Percentiles rank a stretch among this genome's conserved stretches.
Conservation (phyloP, 1,140 invertebrate species). For the Cyphomyrmex costatus region DNA sequence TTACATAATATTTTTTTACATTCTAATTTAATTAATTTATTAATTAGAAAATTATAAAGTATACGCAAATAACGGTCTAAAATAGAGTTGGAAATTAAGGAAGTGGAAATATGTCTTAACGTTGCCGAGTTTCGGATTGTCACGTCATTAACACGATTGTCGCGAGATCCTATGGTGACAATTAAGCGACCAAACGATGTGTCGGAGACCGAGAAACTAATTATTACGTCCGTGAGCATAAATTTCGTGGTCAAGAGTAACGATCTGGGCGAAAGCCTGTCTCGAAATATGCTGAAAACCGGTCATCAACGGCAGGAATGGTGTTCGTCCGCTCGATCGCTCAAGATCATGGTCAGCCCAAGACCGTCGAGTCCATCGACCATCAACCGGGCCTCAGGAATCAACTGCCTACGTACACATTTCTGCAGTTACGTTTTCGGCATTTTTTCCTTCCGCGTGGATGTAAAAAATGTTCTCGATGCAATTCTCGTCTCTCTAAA, state of each 20-base stretch:
- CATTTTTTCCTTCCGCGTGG: background rate
- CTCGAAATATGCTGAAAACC: conserved; percentile 69
- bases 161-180: background rate
- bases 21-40: background rate
- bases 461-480: background rate
- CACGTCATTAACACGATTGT: background rate
- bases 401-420: conserved; percentile 22
- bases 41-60: background rate
- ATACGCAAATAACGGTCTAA: background rate
- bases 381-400: conserved; percentile 47
- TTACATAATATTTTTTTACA: background rate
- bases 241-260: conserved; percentile 58
- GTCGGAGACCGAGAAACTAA: background rate
- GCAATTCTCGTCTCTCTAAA: background rate
- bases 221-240: conserved; percentile 33
- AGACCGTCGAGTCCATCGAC: conserved; percentile 33
- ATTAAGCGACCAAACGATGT: background rate
- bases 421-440: conserved; percentile 41
- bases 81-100: background rate
- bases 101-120: background rate
- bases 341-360: conserved; percentile 77
- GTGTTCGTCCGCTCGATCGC: conserved; percentile 62
- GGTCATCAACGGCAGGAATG: conserved; percentile 72
- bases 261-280: conserved; percentile 8
- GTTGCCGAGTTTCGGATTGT: background rate